Evolutionary conservation across 2,113 vertebrate species (phyloP).

Genomic region (Podarcis muralis): DNA sequence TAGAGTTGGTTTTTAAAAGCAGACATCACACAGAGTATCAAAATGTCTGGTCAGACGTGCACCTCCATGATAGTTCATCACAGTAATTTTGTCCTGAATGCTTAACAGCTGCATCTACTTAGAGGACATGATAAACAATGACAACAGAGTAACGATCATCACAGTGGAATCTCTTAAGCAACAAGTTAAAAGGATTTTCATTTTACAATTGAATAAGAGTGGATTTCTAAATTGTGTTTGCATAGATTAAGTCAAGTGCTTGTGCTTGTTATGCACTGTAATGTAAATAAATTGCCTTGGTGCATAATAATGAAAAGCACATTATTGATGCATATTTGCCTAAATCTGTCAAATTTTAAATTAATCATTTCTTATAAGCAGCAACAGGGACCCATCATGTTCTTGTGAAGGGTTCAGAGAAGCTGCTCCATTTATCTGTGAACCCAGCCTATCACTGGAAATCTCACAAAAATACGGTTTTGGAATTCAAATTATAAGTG

Average conservation of each 20-base stretch:
- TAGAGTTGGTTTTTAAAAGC: not conserved
- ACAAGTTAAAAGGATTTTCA: constrained; percentile 21
- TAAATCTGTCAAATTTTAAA: not conserved
- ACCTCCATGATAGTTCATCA: not conserved
- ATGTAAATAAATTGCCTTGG: not conserved
- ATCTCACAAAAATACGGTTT: not conserved
- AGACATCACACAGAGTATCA: not conserved
- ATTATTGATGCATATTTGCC: constrained; percentile 6
- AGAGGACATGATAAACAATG: not conserved
- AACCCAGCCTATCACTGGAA: not conserved
- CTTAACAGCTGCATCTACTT: not conserved
- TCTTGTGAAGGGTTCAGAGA: not conserved
- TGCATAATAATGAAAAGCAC: not conserved
- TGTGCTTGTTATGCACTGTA: not conserved
- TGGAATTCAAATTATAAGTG: not conserved
- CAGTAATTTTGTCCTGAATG: not conserved
- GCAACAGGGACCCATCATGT: not conserved
- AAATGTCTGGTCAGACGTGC: not conserved
- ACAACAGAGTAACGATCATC: not conserved
- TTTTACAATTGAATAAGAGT: constrained; percentile 12
- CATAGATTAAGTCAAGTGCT: not conserved
- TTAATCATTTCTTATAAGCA: not conserved
- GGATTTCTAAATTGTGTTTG: not conserved
- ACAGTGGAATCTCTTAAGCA: constrained; percentile 10
- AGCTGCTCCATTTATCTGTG: not conserved